Evolutionary conservation across 1,140 invertebrate genomes (phyloP).

Genomic region (Drosophila nigromelanica): DNA sequence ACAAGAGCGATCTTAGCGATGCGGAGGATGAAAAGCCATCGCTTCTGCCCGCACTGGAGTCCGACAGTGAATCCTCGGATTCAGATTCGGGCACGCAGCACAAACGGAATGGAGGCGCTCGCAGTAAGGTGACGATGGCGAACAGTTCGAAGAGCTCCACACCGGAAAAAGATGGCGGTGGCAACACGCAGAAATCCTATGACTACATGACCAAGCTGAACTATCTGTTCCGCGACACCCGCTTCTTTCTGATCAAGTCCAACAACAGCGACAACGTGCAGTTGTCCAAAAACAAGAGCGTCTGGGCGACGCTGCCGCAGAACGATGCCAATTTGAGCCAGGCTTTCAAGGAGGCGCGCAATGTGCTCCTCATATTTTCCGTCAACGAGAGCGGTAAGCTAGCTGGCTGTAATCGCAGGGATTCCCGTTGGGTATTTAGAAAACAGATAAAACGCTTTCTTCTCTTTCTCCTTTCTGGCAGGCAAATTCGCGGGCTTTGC

Average conservation of each 20-base stretch:
- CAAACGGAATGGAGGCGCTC: conserved; percentile 69
- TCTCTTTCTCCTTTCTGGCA: conserved; percentile 12
- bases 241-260: conserved; percentile 99
- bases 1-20: conserved; percentile 74
- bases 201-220: conserved; percentile 96
- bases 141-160: conserved; percentile 64
- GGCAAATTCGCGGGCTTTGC: conserved; percentile 95
- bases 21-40: conserved; percentile 63
- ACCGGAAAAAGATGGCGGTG: conserved; percentile 55
- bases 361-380: conserved; percentile 98
- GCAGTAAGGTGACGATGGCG: conserved; percentile 35
- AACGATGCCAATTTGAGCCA: conserved; percentile 98
- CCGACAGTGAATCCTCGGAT: conserved; percentile 75
- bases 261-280: conserved; percentile 99
- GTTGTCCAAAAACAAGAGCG: conserved; percentile 96
- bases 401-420: not conserved
- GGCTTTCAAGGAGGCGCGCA: conserved; percentile 95
- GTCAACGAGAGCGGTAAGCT: conserved; percentile 96
- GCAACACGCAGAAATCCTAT: conserved; percentile 87
- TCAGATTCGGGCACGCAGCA: conserved; percentile 79
- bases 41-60: conserved; percentile 55
- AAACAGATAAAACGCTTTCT: not conserved
- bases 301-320: conserved; percentile 98
- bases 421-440: not conserved
- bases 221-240: conserved; percentile 96